Evolutionary conservation across 2,113 vertebrate species (phyloP).

Genomic region (Hymenochirus boettgeri): DNA sequence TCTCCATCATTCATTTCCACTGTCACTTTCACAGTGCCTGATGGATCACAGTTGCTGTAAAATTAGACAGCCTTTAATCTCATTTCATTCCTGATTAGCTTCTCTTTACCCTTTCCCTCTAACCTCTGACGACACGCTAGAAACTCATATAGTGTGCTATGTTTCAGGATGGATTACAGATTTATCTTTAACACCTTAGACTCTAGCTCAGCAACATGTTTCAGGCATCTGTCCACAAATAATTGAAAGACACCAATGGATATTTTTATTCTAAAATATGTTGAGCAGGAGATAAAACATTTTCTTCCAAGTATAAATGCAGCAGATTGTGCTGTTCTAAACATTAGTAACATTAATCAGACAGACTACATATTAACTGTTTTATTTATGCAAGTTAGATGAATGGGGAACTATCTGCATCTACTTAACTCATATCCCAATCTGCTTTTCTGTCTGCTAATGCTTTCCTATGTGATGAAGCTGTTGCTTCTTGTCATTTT

Average conservation of each 20-base stretch:
- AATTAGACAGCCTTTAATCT: slow-evolving; percentile 99
- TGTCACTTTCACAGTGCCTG: slow-evolving; percentile 95
- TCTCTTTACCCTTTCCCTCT: slow-evolving; percentile 89
- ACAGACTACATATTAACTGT: not conserved
- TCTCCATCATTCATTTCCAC: slow-evolving; percentile 99
- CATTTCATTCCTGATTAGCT: slow-evolving; percentile 96
- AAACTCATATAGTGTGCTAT: slow-evolving; percentile 68
- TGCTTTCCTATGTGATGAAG: not conserved
- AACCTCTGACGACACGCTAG: slow-evolving; percentile 89
- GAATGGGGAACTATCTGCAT: not conserved
- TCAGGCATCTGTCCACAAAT: not conserved
- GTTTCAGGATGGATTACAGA: slow-evolving; percentile 60
- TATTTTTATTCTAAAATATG: too few species aligned
- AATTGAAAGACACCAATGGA: too few species aligned
- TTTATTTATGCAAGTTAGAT: slow-evolving; percentile 2
- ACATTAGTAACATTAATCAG: not conserved
- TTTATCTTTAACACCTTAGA: slow-evolving; percentile 67
- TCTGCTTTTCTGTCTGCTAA: not conserved
- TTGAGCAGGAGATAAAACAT: too few species aligned
- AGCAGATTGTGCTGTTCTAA: not conserved
- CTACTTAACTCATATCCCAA: not conserved
- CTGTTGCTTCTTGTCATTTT: not conserved
- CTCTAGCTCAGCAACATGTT: not conserved
- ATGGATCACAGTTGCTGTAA: slow-evolving; percentile 99
- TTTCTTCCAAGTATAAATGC: not conserved